A percentile compares a stretch with the other conserved stretches of the same genome.
These are phyloP conservation scores for Motacilla tschutschensis DNA, from an alignment of 2,113 vertebrate genomes.

Conservation along the genomic window DNA sequence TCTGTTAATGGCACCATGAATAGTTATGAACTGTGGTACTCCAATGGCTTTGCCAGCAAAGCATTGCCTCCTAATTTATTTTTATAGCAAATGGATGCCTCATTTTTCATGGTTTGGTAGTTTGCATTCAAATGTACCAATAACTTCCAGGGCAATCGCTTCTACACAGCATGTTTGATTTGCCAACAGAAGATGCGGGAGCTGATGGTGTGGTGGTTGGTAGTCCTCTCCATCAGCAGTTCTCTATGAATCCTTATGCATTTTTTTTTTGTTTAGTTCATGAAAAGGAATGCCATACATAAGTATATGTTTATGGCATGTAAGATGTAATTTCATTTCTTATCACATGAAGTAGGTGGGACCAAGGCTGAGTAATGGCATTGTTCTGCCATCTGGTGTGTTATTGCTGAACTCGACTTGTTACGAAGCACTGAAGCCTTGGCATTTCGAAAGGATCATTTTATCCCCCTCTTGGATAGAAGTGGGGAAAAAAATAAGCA, in stretches of 20 bases:
- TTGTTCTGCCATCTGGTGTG: background rate
- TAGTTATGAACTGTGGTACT: conserved; percentile 67
- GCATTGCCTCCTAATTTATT: conserved; percentile 66
- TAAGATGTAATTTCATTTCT: conserved; percentile 5
- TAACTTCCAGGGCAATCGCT: conserved; percentile 58
- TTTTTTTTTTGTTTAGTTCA: background rate
- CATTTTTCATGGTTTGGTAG: conserved; percentile 71
- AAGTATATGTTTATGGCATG: background rate
- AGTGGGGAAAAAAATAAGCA: rapidly evolving
- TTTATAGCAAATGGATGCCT: conserved; percentile 66
- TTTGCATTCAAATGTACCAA: conserved; percentile 71
- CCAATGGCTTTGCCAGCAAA: conserved; percentile 65
- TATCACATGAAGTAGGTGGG: background rate
- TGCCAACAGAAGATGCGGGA: conserved; percentile 25
- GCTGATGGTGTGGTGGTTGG: conserved; percentile 55
- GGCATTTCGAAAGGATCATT: background rate
- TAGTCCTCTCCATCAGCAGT: conserved; percentile 49
- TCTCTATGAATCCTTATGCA: conserved; percentile 1
- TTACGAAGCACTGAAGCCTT: background rate
- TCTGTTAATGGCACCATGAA: conserved; percentile 72
- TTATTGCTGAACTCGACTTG: background rate
- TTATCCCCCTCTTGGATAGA: background rate
- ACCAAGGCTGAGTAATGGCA: background rate
- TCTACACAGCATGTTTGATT: conserved; percentile 49
- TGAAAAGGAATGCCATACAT: background rate